These are phyloP conservation scores for Epinephelus coioides DNA, from an alignment of 2,797 vertebrate species.

Conservation along the genomic window DNA sequence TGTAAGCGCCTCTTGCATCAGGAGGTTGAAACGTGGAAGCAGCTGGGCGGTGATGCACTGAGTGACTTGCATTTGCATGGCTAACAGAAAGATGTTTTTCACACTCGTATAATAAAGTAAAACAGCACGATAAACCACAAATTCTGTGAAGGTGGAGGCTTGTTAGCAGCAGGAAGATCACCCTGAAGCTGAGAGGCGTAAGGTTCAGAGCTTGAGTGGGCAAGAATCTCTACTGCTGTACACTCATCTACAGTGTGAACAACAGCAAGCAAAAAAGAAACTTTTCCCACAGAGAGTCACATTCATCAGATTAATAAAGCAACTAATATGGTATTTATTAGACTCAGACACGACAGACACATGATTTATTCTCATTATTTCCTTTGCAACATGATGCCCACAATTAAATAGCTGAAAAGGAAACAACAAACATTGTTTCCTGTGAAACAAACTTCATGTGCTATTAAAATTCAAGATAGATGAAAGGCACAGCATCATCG, in stretches of 20 bases:
- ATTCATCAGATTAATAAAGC: slow-evolving; percentile 4
- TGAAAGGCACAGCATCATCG: slow-evolving; percentile 3
- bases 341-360: neutral
- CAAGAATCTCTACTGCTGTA: slow-evolving; percentile 15
- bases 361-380: slow-evolving; percentile 7
- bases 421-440: neutral
- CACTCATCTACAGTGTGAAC: slow-evolving; percentile 24
- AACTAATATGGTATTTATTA: neutral
- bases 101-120: slow-evolving; percentile 4
- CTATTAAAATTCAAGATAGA: slow-evolving; percentile 28
- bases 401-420: slow-evolving; percentile 2
- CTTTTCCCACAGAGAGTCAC: slow-evolving; percentile 12
- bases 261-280: neutral
- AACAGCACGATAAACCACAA: slow-evolving; percentile 5
- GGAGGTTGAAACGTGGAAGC: slow-evolving; percentile 28
- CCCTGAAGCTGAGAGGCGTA: slow-evolving; percentile 29
- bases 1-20: slow-evolving; percentile 24
- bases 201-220: slow-evolving; percentile 28
- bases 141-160: slow-evolving; percentile 10
- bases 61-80: slow-evolving; percentile 32
- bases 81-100: neutral
- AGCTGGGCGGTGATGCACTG: slow-evolving; percentile 3
- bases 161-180: slow-evolving; percentile 9
- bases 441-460: neutral
- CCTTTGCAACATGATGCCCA: neutral